Evolutionary conservation across 1,140 invertebrate genomes (phyloP), one percentile per base, ranked within the genome.

Genomic region (Lepidurus arcticus): DNA sequence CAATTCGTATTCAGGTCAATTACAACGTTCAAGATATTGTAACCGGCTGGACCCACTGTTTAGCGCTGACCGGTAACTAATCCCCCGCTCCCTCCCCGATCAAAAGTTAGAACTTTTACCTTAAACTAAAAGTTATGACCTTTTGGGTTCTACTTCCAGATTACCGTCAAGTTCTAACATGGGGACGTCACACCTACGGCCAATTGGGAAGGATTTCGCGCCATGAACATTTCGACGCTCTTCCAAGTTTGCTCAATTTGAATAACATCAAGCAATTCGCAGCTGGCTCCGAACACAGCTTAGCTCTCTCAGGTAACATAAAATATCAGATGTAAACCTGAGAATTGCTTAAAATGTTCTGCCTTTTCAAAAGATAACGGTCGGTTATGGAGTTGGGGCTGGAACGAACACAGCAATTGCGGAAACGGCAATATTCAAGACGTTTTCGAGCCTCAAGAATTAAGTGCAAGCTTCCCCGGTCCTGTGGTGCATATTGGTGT

Each of bases 361-460:
- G 42, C 42, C 65, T 10, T 78, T 79, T 83, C 90, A 82, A 87
- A 87, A 85, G 88, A 85, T 53, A 84, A 88, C 79, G 88, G 89
- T 24, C 84, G 86, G 73, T 81, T 94, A 3, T 90, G 89, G 79
- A 89, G 90, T n/a, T 95, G 93, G 93, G 94, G 94, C 7, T 96
- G 93, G 93, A 95, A 95, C 86, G 94, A 96, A 81, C 94, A 96
- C 86, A 91, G 92, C 34, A 94, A 93, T 82, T 94, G 93, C 84
- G 94, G 93, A 79, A 91, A 90, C 80, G 90, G 90, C 47, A 84
- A 87, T 74, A 89, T 86, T 26, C 86, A 88, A 34, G 88, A 92
- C 84, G 85, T 93, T 53, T 84, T 85, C 73, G 82, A 83, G 79
- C 88, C 89, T 9, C 79, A 80, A 34, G 43, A 78, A 74, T 79